phyloP scores from a whole-genome alignment of 2,797 vertebrate species.

The Tokudaia muenninki region DNA sequence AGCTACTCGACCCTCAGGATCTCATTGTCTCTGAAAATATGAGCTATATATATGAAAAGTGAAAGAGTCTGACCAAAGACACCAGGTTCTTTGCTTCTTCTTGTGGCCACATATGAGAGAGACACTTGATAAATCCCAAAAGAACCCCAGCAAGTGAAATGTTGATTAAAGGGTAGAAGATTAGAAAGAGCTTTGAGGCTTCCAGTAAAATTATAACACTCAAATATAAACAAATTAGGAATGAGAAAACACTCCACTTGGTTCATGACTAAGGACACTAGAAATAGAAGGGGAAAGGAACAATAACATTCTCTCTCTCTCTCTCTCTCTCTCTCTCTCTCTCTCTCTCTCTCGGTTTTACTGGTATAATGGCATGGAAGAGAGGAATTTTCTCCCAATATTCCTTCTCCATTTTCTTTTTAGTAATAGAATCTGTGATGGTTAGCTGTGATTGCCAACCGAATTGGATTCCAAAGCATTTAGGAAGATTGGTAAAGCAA shows the following conservation, averaged over 20 bases:
- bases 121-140: not conserved
- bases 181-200: not conserved
- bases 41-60: not conserved
- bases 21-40: not conserved
- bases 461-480: not conserved
- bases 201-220: not conserved
- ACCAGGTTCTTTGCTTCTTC: not conserved
- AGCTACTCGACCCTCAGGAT: not conserved
- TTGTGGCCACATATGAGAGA: not conserved
- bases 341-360: not conserved
- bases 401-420: not conserved
- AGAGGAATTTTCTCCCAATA: not conserved
- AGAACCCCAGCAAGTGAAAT: not conserved
- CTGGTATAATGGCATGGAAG: not conserved
- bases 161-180: not conserved
- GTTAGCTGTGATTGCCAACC: not conserved
- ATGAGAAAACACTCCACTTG: not conserved
- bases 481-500: not conserved
- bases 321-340: not conserved
- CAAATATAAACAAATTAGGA: conserved; percentile 32
- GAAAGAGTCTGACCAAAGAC: not conserved
- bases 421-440: not conserved
- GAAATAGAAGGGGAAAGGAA: not conserved
- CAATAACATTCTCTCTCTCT: not conserved
- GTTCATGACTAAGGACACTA: not conserved